Evolutionary conservation across 2,113 vertebrate genomes (phyloP).

Genomic region (Picathartes gymnocephalus): DNA sequence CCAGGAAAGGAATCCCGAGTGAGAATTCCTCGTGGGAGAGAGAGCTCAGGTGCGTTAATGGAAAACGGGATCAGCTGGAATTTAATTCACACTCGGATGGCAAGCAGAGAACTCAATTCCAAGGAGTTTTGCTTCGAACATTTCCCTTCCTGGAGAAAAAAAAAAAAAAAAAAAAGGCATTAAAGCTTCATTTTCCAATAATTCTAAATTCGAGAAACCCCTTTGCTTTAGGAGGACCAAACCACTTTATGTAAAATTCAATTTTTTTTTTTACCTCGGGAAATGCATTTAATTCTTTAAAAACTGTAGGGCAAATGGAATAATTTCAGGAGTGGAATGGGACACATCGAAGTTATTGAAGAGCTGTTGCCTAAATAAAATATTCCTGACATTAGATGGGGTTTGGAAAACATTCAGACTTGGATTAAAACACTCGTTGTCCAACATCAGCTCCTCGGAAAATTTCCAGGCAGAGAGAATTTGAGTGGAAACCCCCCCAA

Average conservation of each 20-base stretch:
- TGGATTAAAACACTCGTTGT: rapidly evolving
- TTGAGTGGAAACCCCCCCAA: background rate
- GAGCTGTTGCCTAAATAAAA: background rate
- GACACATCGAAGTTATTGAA: background rate
- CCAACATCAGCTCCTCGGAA: background rate
- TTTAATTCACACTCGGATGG: background rate
- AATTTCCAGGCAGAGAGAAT: background rate
- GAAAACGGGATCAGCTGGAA: background rate
- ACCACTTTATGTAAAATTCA: background rate
- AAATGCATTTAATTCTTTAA: background rate
- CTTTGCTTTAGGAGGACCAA: background rate
- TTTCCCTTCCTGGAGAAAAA: background rate
- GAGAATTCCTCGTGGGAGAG: background rate
- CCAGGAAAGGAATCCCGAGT: background rate
- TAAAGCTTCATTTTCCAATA: background rate
- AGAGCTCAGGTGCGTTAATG: background rate
- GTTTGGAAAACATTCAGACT: background rate
- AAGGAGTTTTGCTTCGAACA: background rate
- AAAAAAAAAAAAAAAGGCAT: background rate
- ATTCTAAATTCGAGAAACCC: background rate
- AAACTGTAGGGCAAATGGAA: background rate
- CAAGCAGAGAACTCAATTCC: background rate
- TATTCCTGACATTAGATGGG: background rate
- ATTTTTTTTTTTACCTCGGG: too few relatives aligned
- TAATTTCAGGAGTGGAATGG: background rate